Conservation (phyloP, 2,888 invertebrate genomes). For the Sesia bembeciformis region DNA sequence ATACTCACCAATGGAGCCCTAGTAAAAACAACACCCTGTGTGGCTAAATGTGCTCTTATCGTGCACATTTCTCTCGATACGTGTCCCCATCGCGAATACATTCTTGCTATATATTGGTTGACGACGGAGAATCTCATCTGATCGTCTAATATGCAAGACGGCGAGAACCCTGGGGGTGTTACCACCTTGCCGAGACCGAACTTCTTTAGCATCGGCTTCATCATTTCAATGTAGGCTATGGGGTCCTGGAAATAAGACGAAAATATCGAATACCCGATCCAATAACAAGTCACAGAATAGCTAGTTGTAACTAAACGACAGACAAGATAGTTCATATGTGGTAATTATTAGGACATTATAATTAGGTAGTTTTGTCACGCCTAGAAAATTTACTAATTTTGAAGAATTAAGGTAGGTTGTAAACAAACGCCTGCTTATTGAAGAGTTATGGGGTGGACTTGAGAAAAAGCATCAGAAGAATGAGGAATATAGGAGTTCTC, state of each 20-base stretch:
- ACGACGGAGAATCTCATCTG: constrained; percentile 90
- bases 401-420: no score
- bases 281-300: no score
- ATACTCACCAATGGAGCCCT: constrained; percentile 84
- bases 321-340: no score
- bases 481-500: neutral
- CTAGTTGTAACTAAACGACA: no score
- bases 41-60: constrained; percentile 85
- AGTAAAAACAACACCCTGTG: constrained; percentile 82
- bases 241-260: constrained; percentile 78
- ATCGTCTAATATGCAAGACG: constrained; percentile 86
- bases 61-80: constrained; percentile 89
- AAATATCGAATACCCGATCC: no score
- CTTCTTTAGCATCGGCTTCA: constrained; percentile 82
- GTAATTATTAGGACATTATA: no score
- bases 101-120: constrained; percentile 92
- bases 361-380: no score
- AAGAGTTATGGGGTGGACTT: neutral
- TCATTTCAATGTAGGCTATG: constrained; percentile 86
- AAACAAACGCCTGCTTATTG: no score
- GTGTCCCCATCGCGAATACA: constrained; percentile 92
- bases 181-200: constrained; percentile 92
- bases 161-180: constrained; percentile 84
- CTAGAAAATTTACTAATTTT: no score
- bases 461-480: neutral